Conservation (phyloP, 2,888 invertebrate species). For the Capitulum mitella region DNA sequence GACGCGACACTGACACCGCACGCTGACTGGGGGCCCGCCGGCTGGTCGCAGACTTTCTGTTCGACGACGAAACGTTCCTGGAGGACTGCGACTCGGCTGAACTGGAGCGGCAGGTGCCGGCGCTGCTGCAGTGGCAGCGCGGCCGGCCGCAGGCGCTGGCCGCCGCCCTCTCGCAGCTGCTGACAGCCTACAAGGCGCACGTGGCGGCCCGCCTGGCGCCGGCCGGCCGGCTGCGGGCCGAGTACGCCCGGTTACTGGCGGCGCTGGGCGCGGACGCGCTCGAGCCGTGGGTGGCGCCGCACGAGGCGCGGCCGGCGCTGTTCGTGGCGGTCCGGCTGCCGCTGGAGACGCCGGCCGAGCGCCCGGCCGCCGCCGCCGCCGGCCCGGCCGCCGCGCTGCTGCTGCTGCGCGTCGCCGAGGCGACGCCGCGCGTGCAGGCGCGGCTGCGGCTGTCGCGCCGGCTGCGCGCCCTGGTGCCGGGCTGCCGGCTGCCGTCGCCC, state of each 20-base stretch:
- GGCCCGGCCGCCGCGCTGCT: neutral
- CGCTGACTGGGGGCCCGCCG: neutral
- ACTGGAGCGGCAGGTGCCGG: neutral
- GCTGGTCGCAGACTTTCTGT: neutral
- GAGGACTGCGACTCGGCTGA: neutral
- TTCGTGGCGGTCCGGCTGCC: neutral
- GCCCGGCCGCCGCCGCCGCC: neutral
- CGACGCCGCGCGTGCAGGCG: neutral
- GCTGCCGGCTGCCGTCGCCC: neutral
- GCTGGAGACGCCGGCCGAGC: neutral
- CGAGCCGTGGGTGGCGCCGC: neutral
- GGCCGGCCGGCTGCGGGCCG: neutral
- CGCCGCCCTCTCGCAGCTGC: neutral
- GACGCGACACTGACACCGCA: neutral
- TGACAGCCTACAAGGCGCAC: neutral
- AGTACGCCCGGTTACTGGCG: neutral
- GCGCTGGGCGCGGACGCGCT: neutral
- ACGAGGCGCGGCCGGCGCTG: neutral
- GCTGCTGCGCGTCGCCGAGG: neutral
- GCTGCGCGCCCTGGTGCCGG: neutral
- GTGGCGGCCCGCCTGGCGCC: neutral
- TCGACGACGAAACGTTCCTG: conserved; percentile 5
- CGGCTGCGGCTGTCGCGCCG: neutral
- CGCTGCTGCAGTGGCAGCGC: neutral
- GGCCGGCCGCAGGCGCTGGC: neutral